These are phyloP conservation scores for Poeciliopsis turneri DNA, from an alignment of 2,797 vertebrate species.

Conservation along the genomic window DNA sequence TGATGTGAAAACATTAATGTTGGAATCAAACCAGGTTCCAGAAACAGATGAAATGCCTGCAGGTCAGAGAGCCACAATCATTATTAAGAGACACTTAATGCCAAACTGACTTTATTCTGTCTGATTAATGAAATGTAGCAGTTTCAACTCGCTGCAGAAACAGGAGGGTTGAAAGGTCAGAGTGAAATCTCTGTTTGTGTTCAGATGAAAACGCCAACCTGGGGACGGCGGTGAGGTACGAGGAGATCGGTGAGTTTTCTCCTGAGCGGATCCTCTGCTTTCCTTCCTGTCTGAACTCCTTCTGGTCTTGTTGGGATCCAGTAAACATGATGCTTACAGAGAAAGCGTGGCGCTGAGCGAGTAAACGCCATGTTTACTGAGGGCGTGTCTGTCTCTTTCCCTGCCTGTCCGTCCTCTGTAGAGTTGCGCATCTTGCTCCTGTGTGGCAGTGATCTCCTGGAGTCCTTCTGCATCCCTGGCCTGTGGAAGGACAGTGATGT, in stretches of 20 bases:
- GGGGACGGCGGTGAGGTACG: constrained; percentile 93
- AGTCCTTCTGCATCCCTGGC: constrained; percentile 98
- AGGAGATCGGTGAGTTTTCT: constrained; percentile 92
- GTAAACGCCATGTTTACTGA: constrained; percentile 53
- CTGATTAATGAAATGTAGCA: not conserved
- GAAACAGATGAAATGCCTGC: not conserved
- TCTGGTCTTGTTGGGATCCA: constrained; percentile 38
- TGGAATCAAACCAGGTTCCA: not conserved
- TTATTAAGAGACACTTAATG: not conserved
- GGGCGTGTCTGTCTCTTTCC: constrained; percentile 52
- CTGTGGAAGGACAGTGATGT: constrained; percentile 98
- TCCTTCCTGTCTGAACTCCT: constrained; percentile 36
- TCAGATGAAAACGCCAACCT: constrained; percentile 97
- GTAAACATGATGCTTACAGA: constrained; percentile 39
- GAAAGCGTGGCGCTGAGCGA: constrained; percentile 18
- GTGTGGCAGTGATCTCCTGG: constrained; percentile 96
- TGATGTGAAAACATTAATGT: not conserved
- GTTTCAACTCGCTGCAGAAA: not conserved
- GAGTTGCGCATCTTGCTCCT: constrained; percentile 96
- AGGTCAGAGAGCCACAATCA: not conserved
- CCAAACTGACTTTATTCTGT: not conserved
- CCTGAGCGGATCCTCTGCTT: constrained; percentile 11
- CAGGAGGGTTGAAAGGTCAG: not conserved
- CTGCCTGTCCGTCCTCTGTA: constrained; percentile 68
- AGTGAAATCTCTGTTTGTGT: not conserved